Evolutionary conservation across 64 coral and sea anemone species (phyloP).

Genomic region (Cladopsammia gracilis): DNA sequence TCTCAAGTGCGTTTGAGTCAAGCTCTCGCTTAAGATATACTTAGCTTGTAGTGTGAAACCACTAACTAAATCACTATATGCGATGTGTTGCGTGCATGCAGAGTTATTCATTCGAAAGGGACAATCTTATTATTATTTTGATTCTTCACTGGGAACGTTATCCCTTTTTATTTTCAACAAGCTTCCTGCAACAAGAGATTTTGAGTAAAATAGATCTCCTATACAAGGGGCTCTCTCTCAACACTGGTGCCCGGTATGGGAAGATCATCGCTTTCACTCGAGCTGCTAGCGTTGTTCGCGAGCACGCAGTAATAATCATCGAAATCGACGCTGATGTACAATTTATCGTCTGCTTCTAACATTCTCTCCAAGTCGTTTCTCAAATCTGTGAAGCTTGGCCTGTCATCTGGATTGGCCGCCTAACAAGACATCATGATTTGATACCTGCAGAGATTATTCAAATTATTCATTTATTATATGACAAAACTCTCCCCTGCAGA

Average conservation of each 20-base stretch:
- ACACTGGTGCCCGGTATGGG: background rate
- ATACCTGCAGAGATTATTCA: constrained; percentile 35
- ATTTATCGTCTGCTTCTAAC: constrained; percentile 79
- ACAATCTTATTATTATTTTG: too few species aligned
- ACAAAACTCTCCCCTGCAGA: too few species aligned
- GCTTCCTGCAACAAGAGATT: too few species aligned
- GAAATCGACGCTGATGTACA: constrained; percentile 79
- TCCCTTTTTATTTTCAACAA: too few species aligned
- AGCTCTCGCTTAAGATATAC: too few species aligned
- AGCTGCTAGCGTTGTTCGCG: constrained; percentile 9
- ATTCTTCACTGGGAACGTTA: too few species aligned
- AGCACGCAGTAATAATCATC: constrained; percentile 66
- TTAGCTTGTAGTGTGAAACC: too few species aligned
- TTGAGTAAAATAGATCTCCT: background rate
- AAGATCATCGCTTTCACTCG: background rate
- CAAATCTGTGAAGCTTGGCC: constrained; percentile 85
- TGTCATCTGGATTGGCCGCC: constrained; percentile 54
- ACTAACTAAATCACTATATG: too few species aligned
- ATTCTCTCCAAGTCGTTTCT: constrained; percentile 81
- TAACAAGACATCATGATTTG: constrained; percentile 82
- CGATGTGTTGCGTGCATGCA: too few species aligned
- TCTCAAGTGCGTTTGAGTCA: too few species aligned
- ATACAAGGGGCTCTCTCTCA: background rate
- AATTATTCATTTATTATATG: too few species aligned
- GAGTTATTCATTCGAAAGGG: too few species aligned